Evolutionary conservation across 2,888 invertebrate genomes (phyloP), one percentile per base, ranked within the genome.

Genomic region (Scelioninae gen. 2): DNA sequence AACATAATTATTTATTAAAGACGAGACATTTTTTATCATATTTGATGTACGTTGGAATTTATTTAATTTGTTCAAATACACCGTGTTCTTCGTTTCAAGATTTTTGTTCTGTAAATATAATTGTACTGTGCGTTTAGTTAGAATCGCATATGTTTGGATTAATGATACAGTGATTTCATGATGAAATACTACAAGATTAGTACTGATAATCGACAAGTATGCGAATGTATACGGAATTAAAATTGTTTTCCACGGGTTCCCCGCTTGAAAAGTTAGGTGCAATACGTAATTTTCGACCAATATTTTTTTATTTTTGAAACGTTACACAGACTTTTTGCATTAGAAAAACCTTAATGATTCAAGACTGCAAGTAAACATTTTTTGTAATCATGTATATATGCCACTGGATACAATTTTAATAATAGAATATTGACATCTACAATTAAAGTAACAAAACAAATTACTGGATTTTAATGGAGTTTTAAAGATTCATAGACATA

Each of bases 361-460:
- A 45, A 43, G 61, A 61, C 37, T 61, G 48, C 61, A 61, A 61
- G 18, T 19, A 11, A 45, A 31, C 22, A 46, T 25, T 43, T 13
- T 43, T 60, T 18, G 25, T 7, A 25, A 13, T 52, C 33, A 25
- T 63, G 63, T 58, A 58, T 22, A 58, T 58, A 58, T 31, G 31
- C 9, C 10, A 31, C 4, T 9, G 31, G 22, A 22, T 4, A 22
- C 2, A 22, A 22, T 22, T 22, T 22, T 22, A 22, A 4, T 5
- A 22, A 22, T 4, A 22, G 5, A 22, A 22, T n/a, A n/a, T n/a
- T n/a, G n/a, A n/a, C n/a, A n/a, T n/a, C n/a, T n/a, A n/a, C n/a
- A n/a, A n/a, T n/a, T n/a, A n/a, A n/a, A n/a, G n/a, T n/a, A n/a
- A n/a, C n/a, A n/a, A n/a, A n/a, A n/a, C n/a, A n/a, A n/a, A n/a